A percentile compares a stretch with the other conserved stretches of the same genome.
Evolutionary conservation across 2,797 vertebrate genomes (phyloP).

Genomic region (Catamblyrhynchus diadema): DNA sequence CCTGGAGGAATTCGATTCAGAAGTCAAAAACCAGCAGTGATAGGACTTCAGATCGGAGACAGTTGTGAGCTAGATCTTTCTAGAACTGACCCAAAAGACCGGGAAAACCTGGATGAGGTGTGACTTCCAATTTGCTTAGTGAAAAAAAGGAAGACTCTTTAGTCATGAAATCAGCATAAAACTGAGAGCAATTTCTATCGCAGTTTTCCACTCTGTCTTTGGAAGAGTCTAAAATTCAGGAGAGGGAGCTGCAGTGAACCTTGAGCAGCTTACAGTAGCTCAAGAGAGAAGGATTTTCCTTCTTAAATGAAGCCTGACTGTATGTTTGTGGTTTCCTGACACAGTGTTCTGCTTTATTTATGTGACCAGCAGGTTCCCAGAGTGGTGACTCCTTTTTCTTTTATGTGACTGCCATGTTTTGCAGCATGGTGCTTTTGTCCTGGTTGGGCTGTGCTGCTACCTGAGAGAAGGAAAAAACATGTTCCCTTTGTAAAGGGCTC

Average conservation of each 20-base stretch:
- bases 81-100: neutral
- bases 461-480: neutral
- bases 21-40: neutral
- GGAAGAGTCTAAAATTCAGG: neutral
- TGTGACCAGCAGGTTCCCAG: neutral
- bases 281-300: neutral
- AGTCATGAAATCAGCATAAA: neutral
- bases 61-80: neutral
- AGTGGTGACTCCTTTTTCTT: neutral
- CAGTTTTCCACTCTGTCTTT: neutral
- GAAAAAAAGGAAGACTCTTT: neutral
- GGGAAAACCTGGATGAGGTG: neutral
- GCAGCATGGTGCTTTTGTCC: neutral
- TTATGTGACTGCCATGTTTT: neutral
- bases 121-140: neutral
- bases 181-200: neutral
- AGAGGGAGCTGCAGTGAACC: neutral
- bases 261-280: neutral
- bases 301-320: neutral
- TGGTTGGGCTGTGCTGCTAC: neutral
- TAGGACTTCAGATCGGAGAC: neutral
- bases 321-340: neutral
- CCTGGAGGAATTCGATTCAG: neutral
- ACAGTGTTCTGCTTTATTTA: neutral
- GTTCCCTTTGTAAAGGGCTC: neutral